Conservation (phyloP, 2,797 vertebrate genomes). For the Gambusia yucatana region DNA sequence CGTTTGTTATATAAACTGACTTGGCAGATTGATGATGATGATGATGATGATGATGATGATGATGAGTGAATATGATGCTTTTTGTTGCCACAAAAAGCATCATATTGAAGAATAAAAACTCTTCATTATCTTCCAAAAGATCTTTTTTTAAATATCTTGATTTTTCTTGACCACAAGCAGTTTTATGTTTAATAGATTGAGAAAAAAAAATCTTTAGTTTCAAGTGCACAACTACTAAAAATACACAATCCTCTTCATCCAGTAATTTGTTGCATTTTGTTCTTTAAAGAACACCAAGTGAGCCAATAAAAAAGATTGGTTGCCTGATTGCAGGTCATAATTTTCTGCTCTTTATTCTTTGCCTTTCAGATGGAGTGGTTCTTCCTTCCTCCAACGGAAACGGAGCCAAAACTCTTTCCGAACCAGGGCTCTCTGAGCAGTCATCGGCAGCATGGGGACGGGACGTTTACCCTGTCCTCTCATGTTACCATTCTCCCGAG, state of each 20-base stretch:
- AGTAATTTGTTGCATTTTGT: neutral
- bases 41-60: too few species aligned
- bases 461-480: conserved; percentile 83
- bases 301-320: neutral
- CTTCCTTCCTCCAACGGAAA: conserved; percentile 48
- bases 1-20: neutral
- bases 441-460: conserved; percentile 81
- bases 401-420: conserved; percentile 61
- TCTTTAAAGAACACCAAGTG: neutral
- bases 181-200: neutral
- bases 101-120: neutral
- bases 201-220: neutral
- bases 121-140: neutral
- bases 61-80: too few species aligned
- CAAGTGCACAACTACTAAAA: neutral
- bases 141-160: neutral
- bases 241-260: neutral
- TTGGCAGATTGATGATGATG: neutral
- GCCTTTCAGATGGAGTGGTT: conserved; percentile 84
- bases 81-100: neutral
- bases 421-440: conserved; percentile 79
- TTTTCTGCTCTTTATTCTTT: neutral
- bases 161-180: neutral
- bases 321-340: neutral
- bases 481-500: conserved; percentile 69